Base-by-base conservation (phyloP, 2,888 invertebrate species). In the Ornithoptera priamus region DNA sequence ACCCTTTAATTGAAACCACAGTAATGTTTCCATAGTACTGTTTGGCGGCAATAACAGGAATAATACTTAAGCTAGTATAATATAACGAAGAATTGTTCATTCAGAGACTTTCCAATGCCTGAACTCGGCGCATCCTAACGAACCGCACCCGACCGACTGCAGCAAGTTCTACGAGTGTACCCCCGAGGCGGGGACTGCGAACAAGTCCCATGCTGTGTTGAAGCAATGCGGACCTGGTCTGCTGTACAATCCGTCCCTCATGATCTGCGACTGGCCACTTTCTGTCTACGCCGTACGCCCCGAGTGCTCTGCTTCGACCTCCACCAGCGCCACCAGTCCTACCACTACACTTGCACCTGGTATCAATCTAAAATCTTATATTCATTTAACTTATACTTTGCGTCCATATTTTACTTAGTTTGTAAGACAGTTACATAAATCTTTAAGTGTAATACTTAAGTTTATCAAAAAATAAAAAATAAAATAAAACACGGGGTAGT, bases 141-240 rank as follows among this genome's bases (percentile, higher is more conserved):
- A 93, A 78, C 93, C 94, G 18, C 95, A 95, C 83, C 94, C 94
- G 0, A 92, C 86, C 0, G 94, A 96, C 83, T 97, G 97, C 79
- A 89, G 92, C 75, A 89, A 94, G 79, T 97, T 96, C 87, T 94
- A 95, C 80, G 95, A 96, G 70, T 97, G 96, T 72, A 87, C 89
- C 0, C 94, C 94, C 0, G 86, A 85, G 39, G 71, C 74, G 2
- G 73, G 75, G 20, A 78, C 83, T 46, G 79, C 84, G 0, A 81
- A 80, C n/a, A 88, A 86, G 0, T 86, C 87, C 65, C 84, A 90
- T 69, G 85, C 93, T 30, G 94, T 95, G 8, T 93, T 95, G 75
- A 96, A 96, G 86, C 89, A 92, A 0, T 97, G 97, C 76, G 94
- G 94, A 0, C 87, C 92, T 0, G 90, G 88, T 20, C 95, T 95